These are phyloP conservation scores for Scophthalmus maximus DNA, from an alignment of 2,113 vertebrate species.

Conservation along the genomic window DNA sequence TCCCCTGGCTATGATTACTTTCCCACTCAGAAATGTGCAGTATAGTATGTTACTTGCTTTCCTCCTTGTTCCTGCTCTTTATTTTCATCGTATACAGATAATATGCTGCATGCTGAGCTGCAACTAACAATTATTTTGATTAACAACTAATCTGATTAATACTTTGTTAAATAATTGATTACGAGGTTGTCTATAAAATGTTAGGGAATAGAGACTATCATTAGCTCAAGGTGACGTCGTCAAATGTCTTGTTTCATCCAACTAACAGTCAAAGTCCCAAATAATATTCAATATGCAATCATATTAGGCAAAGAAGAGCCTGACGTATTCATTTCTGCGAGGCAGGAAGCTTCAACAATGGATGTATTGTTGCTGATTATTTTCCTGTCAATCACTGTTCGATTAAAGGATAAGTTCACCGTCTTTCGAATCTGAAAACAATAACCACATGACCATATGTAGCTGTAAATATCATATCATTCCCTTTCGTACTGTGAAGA, in stretches of 20 bases:
- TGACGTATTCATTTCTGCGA: not conserved
- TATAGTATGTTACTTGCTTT: constrained; percentile 37
- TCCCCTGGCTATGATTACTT: constrained; percentile 57
- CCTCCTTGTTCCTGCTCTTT: constrained; percentile 20
- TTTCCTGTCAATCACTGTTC: not conserved
- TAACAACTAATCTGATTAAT: not conserved
- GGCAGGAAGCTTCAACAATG: not conserved
- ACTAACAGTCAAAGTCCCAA: not conserved
- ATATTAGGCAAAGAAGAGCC: not conserved
- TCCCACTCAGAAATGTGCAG: constrained; percentile 53
- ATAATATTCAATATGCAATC: not conserved
- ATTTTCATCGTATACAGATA: constrained; percentile 2
- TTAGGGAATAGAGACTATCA: not conserved
- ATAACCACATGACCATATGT: not conserved
- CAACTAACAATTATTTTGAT: not conserved
- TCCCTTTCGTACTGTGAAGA: not conserved
- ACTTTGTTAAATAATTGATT: constrained; percentile 8
- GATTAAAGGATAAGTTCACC: not conserved
- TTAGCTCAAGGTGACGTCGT: not conserved
- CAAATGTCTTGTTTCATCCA: too few species aligned
- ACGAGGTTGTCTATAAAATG: constrained; percentile 18
- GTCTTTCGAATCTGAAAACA: constrained; percentile 1
- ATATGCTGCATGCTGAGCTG: not conserved
- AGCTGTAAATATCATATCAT: not conserved
- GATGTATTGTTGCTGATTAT: not conserved